phyloP scores from a whole-genome alignment of 2,113 vertebrate genomes.

The Labeo rohita region DNA sequence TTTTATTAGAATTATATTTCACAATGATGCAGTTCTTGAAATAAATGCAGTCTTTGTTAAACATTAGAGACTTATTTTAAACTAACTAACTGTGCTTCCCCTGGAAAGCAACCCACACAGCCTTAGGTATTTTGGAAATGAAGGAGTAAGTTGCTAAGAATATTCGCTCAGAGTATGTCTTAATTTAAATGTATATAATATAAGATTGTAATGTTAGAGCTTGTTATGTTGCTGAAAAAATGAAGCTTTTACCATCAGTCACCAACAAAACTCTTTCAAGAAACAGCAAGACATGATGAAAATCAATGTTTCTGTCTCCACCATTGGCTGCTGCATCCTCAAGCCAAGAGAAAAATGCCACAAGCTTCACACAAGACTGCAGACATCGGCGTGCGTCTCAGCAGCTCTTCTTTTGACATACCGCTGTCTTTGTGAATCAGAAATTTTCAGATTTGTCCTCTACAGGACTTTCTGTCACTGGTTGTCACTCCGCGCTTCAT shows the following conservation, averaged over 20 bases:
- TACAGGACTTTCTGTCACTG: slow-evolving; percentile 6
- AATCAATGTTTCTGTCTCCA: neutral
- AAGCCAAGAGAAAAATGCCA: neutral
- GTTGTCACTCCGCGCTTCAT: slow-evolving; percentile 30
- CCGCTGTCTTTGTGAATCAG: slow-evolving; percentile 14
- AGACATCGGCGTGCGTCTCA: neutral
- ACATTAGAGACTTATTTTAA: too few relatives aligned
- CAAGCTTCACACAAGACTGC: slow-evolving; percentile 6
- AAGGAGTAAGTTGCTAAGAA: too few relatives aligned
- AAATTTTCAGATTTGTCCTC: neutral
- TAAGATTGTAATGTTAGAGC: neutral
- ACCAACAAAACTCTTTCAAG: neutral
- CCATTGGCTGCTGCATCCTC: neutral
- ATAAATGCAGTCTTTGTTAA: too few relatives aligned
- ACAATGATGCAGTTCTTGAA: too few relatives aligned
- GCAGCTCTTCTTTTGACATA: neutral
- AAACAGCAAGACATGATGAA: slow-evolving; percentile 1
- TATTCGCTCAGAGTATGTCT: neutral
- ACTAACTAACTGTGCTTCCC: too few relatives aligned
- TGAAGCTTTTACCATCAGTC: neutral
- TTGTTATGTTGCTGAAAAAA: neutral
- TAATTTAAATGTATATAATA: neutral
- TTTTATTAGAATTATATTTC: too few relatives aligned
- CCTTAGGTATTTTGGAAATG: neutral
- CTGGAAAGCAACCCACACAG: neutral